These are phyloP conservation scores for Pachymerium ferrugineum DNA, from an alignment of 2,888 invertebrate genomes.

Conservation along the genomic window DNA sequence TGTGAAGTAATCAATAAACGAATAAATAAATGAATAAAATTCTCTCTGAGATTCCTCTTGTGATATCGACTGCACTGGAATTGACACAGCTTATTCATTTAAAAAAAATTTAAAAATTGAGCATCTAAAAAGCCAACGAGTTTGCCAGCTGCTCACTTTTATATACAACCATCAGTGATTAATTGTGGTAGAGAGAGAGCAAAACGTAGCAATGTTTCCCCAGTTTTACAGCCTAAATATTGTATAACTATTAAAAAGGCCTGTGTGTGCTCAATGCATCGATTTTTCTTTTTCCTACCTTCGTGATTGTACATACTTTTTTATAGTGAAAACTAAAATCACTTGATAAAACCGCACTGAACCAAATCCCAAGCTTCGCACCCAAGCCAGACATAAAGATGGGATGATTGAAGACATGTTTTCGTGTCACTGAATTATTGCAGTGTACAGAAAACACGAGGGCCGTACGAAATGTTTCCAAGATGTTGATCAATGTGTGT, in stretches of 20 bases:
- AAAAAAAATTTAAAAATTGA: no score
- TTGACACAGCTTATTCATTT: no score
- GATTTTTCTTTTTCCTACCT: not conserved
- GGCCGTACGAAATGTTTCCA: no score
- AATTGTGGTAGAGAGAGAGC: conserved; percentile 2
- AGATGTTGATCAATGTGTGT: no score
- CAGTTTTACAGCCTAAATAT: not conserved
- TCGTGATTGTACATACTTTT: conserved; percentile 6
- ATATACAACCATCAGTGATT: not conserved
- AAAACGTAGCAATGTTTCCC: not conserved
- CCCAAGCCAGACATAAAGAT: conserved; percentile 48
- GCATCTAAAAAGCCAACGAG: conserved; percentile 1
- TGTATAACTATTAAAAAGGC: conserved; percentile 7
- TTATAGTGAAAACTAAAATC: not conserved
- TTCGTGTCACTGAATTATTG: no score
- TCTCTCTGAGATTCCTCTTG: not conserved
- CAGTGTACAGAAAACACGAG: no score
- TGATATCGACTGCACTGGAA: no score
- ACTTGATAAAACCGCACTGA: no score
- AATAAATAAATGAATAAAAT: not conserved
- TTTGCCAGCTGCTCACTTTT: not conserved
- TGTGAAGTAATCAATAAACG: not conserved
- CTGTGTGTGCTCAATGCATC: conserved; percentile 1
- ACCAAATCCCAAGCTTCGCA: not conserved
- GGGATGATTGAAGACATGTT: conserved; percentile 55